Percentiles rank a stretch among this genome's conserved stretches.
These are phyloP conservation scores for Steatocranus sp. DNA, from an alignment of 2,797 vertebrate species.

Conservation along the genomic window DNA sequence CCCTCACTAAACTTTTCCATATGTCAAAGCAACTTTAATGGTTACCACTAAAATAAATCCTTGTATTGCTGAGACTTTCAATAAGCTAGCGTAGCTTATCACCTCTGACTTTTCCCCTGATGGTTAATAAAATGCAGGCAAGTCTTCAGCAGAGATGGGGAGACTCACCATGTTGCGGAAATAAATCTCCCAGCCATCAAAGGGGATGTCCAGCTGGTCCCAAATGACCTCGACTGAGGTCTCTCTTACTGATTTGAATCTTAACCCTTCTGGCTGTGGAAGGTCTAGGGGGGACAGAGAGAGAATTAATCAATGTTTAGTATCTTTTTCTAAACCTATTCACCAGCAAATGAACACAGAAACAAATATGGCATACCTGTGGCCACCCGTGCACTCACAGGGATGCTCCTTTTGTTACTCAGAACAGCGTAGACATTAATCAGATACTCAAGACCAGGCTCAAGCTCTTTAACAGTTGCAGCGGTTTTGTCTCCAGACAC, in stretches of 20 bases:
- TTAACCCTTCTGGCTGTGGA: conserved; percentile 88
- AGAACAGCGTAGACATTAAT: conserved; percentile 91
- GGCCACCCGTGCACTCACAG: conserved; percentile 87
- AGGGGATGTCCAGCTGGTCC: conserved; percentile 88
- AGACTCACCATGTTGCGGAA: conserved; percentile 86
- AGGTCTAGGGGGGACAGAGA: conserved; percentile 73
- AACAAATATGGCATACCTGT: conserved; percentile 75
- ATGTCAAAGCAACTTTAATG: conserved; percentile 46
- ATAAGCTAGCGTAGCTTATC: conserved; percentile 16
- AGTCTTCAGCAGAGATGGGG: not conserved
- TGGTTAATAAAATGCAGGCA: conserved; percentile 4
- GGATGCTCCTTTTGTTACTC: conserved; percentile 88
- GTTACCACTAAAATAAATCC: conserved; percentile 31
- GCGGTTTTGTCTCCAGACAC: conserved; percentile 84
- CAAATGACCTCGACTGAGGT: conserved; percentile 90
- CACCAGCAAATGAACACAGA: not conserved
- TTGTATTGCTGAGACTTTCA: conserved; percentile 35
- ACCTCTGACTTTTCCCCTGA: not conserved
- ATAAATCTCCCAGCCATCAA: conserved; percentile 90
- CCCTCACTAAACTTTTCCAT: conserved; percentile 23
- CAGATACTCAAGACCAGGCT: conserved; percentile 91
- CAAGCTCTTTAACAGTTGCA: conserved; percentile 83
- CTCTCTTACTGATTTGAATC: conserved; percentile 89
- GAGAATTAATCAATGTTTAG: not conserved
- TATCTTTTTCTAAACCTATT: not conserved